Conservation (phyloP, 92 coral and sea anemone genomes). For the Palythoa heliodiscus region DNA sequence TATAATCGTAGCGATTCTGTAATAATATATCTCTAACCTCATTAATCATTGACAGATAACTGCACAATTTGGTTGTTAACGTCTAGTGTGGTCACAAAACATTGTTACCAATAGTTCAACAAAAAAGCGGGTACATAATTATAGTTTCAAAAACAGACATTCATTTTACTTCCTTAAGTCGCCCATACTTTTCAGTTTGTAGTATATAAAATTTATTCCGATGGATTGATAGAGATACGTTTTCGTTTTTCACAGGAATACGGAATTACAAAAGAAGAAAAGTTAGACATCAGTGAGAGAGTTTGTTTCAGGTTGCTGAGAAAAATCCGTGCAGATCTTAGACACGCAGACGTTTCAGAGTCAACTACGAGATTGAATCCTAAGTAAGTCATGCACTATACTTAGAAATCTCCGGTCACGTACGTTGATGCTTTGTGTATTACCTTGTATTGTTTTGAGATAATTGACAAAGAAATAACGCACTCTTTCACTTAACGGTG, state of each 20-base stretch:
- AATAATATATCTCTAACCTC: too few relatives aligned
- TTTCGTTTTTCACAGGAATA: conserved; percentile 71
- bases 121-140: too few relatives aligned
- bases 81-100: too few relatives aligned
- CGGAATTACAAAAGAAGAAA: conserved; percentile 86
- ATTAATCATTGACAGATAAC: too few relatives aligned
- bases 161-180: too few relatives aligned
- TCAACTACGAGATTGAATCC: conserved; percentile 88
- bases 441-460: neutral
- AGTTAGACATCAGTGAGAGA: conserved; percentile 77
- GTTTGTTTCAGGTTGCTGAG: conserved; percentile 81
- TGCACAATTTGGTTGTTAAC: too few relatives aligned
- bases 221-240: neutral
- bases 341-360: conserved; percentile 88
- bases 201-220: too few relatives aligned
- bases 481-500: neutral
- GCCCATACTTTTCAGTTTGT: too few relatives aligned
- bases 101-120: too few relatives aligned
- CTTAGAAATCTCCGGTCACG: neutral
- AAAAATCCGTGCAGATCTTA: conserved; percentile 89
- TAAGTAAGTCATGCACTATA: conserved; percentile 57
- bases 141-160: too few relatives aligned
- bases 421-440: neutral
- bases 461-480: too few relatives aligned
- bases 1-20: too few relatives aligned